Evolutionary conservation across 2,797 vertebrate species (phyloP).

Genomic region (Nasua narica): DNA sequence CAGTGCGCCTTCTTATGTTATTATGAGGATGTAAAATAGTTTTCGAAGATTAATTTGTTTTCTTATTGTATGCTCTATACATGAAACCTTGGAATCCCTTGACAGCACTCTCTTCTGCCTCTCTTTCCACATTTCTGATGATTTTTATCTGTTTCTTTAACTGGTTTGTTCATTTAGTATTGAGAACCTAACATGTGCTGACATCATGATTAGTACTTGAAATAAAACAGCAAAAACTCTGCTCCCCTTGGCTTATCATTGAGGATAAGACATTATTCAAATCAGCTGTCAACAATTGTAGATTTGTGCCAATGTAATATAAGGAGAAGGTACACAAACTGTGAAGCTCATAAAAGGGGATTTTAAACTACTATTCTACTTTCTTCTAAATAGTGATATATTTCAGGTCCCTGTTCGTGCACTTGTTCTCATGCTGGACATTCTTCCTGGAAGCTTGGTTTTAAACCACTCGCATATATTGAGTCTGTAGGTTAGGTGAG

Average conservation of each 20-base stretch:
- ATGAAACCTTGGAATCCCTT: not conserved
- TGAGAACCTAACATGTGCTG: not conserved
- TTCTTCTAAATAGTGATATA: not conserved
- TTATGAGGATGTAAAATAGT: not conserved
- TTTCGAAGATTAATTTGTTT: not conserved
- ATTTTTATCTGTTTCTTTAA: not conserved
- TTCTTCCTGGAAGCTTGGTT: not conserved
- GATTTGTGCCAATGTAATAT: not conserved
- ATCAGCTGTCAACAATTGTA: not conserved
- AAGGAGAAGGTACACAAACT: not conserved
- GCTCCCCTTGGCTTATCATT: not conserved
- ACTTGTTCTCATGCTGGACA: not conserved
- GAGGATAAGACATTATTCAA: not conserved
- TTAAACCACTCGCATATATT: not conserved
- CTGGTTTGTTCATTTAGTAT: not conserved
- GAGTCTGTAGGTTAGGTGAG: not conserved
- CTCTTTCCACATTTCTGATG: not conserved
- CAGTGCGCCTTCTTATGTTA: not conserved
- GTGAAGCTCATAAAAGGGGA: not conserved
- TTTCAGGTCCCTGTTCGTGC: not conserved
- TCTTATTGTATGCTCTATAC: not conserved
- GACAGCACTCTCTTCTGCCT: not conserved
- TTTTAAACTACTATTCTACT: not conserved
- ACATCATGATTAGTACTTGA: not conserved
- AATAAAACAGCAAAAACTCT: not conserved